Evolutionary conservation across 2,888 invertebrate genomes (phyloP), one percentile per base, ranked within the genome.

Genomic region (Epinotia demarniana): DNA sequence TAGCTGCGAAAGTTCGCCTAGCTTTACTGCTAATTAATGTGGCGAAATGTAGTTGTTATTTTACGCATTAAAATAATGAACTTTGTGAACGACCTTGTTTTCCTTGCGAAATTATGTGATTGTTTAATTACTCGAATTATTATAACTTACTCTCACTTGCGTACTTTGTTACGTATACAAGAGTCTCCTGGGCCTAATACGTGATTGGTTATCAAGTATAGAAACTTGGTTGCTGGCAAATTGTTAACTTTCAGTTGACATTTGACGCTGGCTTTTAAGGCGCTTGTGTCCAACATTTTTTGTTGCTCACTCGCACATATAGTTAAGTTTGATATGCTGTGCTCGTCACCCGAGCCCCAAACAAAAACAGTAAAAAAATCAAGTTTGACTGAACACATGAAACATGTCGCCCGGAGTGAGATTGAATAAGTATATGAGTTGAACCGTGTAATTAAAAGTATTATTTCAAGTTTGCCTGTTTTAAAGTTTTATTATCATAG

Each of bases 11-110:
- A 33, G 55, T 55, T 39, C 8, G 18, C 18, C 33, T 67, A 8
- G 18, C 33, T 13, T 55, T 55, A 33, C 33, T 33, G 11, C 55
- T 55, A 67, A 67, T 67, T 67, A 67, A 39, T 66, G n/a, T 18
- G 18, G 6, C 33, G 39, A n/a, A 16, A 53, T 67, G 67, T 66
- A 33, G 66, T 67, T 55, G 18, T 57, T 57, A 19, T 55, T 67
- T 18, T 13, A 55, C 18, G 33, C 12, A 67, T 39, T 55, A 55
- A 5, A 64, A 49, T 64, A 64, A 64, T 64, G 8, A 23, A n/a
- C 9, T 16, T 18, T 8, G 11, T 23, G 6, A 39, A 55, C 53
- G 11, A 55, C 12, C n/a, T 33, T 55, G 33, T 39, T 67, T 39
- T 49, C 39, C 33, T 39, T 6, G 9, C 49, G 16, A 64, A 46